These are phyloP conservation scores for Leptopilina myrica DNA, from an alignment of 2,888 invertebrate genomes.

Conservation along the genomic window DNA sequence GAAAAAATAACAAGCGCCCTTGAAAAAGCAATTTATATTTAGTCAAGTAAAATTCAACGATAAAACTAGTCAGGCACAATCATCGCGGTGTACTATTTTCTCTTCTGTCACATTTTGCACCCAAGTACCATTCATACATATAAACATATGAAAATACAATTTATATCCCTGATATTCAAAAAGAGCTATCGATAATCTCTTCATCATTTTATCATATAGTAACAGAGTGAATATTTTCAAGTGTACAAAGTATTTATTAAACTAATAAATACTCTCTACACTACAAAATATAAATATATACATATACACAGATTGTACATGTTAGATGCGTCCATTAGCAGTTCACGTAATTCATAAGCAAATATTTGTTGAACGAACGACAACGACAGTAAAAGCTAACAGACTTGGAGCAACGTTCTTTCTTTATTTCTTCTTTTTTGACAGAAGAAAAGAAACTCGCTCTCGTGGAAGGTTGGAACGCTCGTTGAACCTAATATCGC, in stretches of 20 bases:
- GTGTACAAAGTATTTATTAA: constrained; percentile 20
- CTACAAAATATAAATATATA: background rate
- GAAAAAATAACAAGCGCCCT: constrained; percentile 39
- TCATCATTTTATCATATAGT: background rate
- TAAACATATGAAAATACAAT: constrained; percentile 19
- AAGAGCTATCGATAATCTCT: constrained; percentile 15
- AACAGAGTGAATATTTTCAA: constrained; percentile 42
- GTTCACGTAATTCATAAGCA: constrained; percentile 61
- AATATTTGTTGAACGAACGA: constrained; percentile 55
- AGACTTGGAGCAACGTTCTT: constrained; percentile 16
- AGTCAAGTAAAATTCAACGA: constrained; percentile 27
- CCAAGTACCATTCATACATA: constrained; percentile 8
- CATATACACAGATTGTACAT: constrained; percentile 36
- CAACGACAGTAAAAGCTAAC: constrained; percentile 33
- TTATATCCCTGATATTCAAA: constrained; percentile 23
- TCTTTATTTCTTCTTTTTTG: background rate
- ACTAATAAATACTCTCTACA: too few relatives aligned
- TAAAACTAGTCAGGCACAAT: constrained; percentile 23
- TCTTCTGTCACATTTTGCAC: constrained; percentile 30
- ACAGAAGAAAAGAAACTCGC: constrained; percentile 47
- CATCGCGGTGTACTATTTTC: constrained; percentile 19
- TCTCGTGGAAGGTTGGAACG: constrained; percentile 46
- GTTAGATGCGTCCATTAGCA: constrained; percentile 58
- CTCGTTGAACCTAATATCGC: constrained; percentile 22
- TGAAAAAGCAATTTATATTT: constrained; percentile 34